phyloP scores from a whole-genome alignment of 2,888 invertebrate genomes.

The Phengaris alcon region DNA sequence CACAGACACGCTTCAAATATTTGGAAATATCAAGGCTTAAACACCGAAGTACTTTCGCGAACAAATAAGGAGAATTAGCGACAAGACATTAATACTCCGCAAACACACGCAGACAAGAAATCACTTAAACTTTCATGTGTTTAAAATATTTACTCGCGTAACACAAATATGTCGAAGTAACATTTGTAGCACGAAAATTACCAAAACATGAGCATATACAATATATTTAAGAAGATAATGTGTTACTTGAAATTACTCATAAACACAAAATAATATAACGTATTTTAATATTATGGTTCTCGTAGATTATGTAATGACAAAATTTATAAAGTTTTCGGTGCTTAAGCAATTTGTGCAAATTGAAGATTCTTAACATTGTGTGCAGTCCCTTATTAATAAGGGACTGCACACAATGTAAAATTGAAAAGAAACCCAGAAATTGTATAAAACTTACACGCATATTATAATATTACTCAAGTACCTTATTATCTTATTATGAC shows the following conservation, averaged over 20 bases:
- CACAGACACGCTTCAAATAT: constrained; percentile 4
- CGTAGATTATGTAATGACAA: too few species aligned
- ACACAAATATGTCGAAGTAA: background rate
- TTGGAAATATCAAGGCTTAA: constrained; percentile 28
- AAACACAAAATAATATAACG: too few species aligned
- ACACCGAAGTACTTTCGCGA: constrained; percentile 48
- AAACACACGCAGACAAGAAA: constrained; percentile 46
- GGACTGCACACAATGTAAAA: too few species aligned
- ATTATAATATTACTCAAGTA: background rate
- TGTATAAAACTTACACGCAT: background rate
- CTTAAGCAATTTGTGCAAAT: too few species aligned
- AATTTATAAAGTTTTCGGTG: too few species aligned
- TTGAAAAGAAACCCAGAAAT: background rate
- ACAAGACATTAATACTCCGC: constrained; percentile 48
- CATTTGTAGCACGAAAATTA: constrained; percentile 23
- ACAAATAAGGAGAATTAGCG: constrained; percentile 63
- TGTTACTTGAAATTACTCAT: background rate
- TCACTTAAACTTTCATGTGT: constrained; percentile 47
- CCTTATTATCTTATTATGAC: constrained; percentile 14
- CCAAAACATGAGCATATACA: constrained; percentile 23
- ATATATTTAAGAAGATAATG: background rate
- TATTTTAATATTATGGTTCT: too few species aligned
- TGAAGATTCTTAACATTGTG: too few species aligned
- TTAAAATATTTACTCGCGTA: constrained; percentile 45
- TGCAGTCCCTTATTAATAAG: too few species aligned